Evolutionary conservation across 2,797 vertebrate species (phyloP).

Genomic region (Cuculus canorus): DNA sequence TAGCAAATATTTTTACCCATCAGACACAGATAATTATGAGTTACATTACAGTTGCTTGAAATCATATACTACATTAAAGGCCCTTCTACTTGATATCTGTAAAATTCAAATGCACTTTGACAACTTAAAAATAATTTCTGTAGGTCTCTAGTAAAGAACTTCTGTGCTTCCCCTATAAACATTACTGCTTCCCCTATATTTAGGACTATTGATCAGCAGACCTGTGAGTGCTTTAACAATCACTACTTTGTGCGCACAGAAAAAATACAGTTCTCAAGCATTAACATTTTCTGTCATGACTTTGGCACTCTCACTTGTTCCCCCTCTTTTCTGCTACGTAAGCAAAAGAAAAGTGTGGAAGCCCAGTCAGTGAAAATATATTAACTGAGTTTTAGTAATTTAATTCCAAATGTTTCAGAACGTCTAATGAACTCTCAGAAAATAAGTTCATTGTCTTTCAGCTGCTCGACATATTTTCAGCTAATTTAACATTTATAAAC

Average conservation of each 20-base stretch:
- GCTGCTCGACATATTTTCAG: conserved; percentile 33
- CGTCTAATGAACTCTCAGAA: conserved; percentile 8
- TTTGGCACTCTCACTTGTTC: neutral
- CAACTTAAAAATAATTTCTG: neutral
- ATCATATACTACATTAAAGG: neutral
- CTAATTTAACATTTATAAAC: conserved; percentile 31
- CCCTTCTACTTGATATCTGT: neutral
- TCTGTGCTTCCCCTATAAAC: neutral
- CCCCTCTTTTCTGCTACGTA: neutral
- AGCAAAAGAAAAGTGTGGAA: neutral
- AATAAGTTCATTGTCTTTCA: conserved; percentile 13
- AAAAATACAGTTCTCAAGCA: neutral
- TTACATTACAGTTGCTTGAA: neutral
- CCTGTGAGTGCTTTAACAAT: neutral
- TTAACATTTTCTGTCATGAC: neutral
- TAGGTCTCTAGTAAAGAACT: neutral
- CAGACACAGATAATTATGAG: neutral
- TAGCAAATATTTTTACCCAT: neutral
- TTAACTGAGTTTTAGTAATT: neutral
- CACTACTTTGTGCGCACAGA: neutral
- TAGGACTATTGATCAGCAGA: neutral
- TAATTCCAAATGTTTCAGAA: conserved; percentile 15
- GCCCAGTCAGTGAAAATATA: neutral
- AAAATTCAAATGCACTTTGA: neutral
- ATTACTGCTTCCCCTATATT: neutral